Percentiles rank a stretch among this genome's conserved stretches.
Evolutionary conservation across 2,888 invertebrate species (phyloP).

Genomic region (Harpagoxenus sublaevis): DNA sequence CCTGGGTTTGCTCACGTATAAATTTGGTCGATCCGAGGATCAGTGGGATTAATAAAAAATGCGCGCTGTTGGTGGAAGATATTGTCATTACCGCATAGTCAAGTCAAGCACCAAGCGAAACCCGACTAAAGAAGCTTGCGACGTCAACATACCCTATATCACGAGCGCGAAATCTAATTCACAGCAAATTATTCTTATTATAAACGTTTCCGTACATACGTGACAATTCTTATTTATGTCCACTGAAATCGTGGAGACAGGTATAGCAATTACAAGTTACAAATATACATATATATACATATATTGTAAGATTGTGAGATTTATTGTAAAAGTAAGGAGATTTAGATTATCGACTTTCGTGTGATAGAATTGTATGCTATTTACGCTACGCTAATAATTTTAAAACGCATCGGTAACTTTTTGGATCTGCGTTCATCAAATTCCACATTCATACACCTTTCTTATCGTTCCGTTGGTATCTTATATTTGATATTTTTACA

Average conservation of each 20-base stretch:
- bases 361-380: slow-evolving; percentile 27
- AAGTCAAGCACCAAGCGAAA: background rate
- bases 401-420: background rate
- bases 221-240: slow-evolving; percentile 27
- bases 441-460: background rate
- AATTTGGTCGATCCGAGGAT: slow-evolving; percentile 92
- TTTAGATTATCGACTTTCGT: slow-evolving; percentile 19
- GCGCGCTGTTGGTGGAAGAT: background rate
- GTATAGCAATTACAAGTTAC: slow-evolving; percentile 7
- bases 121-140: background rate
- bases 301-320: background rate
- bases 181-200: background rate
- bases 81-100: slow-evolving; percentile 35
- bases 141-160: background rate
- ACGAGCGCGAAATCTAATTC: slow-evolving; percentile 14
- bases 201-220: background rate
- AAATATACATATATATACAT: background rate
- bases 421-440: background rate
- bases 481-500: slow-evolving; percentile 18
- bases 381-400: slow-evolving; percentile 15
- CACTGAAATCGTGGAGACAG: background rate
- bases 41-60: slow-evolving; percentile 54
- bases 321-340: slow-evolving; percentile 6
- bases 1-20: slow-evolving; percentile 95
- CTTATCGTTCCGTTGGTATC: slow-evolving; percentile 3